These are phyloP conservation scores for Drosophila eohydei DNA, from an alignment of 2,888 invertebrate species.

Conservation along the genomic window DNA sequence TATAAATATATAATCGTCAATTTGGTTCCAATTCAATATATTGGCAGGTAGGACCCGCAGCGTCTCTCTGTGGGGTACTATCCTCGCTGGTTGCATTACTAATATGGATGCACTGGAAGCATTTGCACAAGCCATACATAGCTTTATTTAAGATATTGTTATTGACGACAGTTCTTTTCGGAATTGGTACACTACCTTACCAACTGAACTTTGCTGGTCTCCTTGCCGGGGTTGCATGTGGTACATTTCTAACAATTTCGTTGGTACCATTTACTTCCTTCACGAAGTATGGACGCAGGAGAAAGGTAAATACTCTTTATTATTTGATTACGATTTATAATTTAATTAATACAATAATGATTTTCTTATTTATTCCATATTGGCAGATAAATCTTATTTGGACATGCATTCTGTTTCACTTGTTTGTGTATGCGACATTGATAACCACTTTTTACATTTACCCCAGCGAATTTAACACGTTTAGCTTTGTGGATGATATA, in stretches of 20 bases:
- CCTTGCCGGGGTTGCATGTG: constrained; percentile 96
- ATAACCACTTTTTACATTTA: constrained; percentile 84
- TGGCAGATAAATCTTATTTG: constrained; percentile 87
- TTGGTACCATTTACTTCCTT: constrained; percentile 97
- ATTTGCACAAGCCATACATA: constrained; percentile 92
- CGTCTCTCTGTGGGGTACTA: constrained; percentile 97
- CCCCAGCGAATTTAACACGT: constrained; percentile 83
- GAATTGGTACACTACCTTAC: constrained; percentile 97
- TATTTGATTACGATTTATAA: background rate
- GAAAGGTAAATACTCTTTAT: constrained; percentile 87
- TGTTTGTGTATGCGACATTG: constrained; percentile 81
- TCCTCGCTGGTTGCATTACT: constrained; percentile 95
- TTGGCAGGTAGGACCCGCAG: constrained; percentile 96
- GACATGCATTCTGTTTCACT: constrained; percentile 86
- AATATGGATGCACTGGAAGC: constrained; percentile 90
- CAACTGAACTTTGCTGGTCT: constrained; percentile 99
- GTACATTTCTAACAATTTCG: constrained; percentile 96
- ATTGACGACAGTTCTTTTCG: constrained; percentile 90
- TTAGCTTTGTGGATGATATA: constrained; percentile 83
- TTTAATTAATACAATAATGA: background rate
- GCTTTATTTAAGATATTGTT: constrained; percentile 92
- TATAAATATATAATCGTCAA: background rate
- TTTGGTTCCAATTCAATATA: background rate
- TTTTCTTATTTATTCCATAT: background rate
- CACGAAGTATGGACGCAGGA: constrained; percentile 93